Conservation (phyloP, 2,113 vertebrate species). For the Poeciliopsis occidentalis region DNA sequence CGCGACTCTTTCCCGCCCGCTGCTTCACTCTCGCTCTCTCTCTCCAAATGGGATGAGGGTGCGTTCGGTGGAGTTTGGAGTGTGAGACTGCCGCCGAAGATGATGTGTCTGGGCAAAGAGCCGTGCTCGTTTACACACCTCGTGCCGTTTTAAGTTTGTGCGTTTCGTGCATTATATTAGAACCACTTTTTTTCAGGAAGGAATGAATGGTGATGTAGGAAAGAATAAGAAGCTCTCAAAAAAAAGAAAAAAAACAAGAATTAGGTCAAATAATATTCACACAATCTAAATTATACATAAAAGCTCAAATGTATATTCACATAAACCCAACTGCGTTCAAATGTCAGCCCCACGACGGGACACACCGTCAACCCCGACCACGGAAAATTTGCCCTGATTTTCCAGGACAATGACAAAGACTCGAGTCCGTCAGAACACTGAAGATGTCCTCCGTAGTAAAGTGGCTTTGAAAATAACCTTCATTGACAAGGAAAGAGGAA, state of each 20-base stretch:
- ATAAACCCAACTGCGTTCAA: background rate
- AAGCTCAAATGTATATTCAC: too few relatives aligned
- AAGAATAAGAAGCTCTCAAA: too few relatives aligned
- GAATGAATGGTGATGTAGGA: too few relatives aligned
- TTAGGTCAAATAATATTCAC: too few relatives aligned
- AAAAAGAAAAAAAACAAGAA: too few relatives aligned
- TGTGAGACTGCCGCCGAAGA: conserved; percentile 11
- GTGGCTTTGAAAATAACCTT: background rate
- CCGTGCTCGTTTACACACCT: background rate
- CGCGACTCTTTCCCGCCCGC: conserved; percentile 26
- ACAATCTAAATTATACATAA: too few relatives aligned
- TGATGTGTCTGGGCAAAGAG: background rate
- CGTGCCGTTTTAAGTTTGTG: background rate
- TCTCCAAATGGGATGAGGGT: conserved; percentile 30
- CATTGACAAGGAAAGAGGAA: background rate
- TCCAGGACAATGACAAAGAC: background rate
- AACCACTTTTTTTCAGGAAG: too few relatives aligned
- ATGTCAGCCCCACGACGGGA: too few relatives aligned
- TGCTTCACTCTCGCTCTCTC: conserved; percentile 23
- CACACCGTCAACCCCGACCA: background rate
- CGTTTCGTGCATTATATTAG: too few relatives aligned
- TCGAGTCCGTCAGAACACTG: background rate
- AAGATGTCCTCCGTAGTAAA: too few relatives aligned
- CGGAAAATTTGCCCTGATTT: background rate
- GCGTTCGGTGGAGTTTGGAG: conserved; percentile 31